Evolutionary conservation across 2,113 vertebrate species (phyloP), one percentile per base, ranked within the genome.

Genomic region (Rhynchopsitta pachyrhyncha): DNA sequence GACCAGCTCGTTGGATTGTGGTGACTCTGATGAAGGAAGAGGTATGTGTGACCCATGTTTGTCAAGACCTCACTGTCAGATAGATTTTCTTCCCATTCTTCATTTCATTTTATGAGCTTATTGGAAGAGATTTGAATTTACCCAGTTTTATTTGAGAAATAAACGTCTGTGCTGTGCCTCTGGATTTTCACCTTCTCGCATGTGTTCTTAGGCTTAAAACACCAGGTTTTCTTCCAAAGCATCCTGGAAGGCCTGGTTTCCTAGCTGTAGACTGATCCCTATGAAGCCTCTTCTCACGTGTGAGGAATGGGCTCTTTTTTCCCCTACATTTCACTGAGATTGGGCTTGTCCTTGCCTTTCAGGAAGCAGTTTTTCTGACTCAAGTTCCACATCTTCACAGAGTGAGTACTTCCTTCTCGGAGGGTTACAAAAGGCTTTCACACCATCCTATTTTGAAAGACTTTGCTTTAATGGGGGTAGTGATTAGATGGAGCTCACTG

Each of bases 1-100:
- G 63, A 98, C 98, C 11, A 92, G 86, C 57, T 93, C 81, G 17
- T 53, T 98, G 80, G 88, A 97, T 28, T 50, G 2, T 78, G 3
- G 1, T 35, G 63, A 80, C 15, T 31, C 7, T 49, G 49, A 86
- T 6, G 68, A 95, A 4, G 77, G 69, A 41, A 22, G 62, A 94
- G 96, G 97, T 97, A 97, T 0, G 4, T 25, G n/a, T 82, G 66
- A 71, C 9, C 35, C 19, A 3, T 12, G 35, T 50, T 42, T 47
- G 33, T 23, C 47, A 63, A 64, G 41, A 62, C 27, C 63, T 83
- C 52, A 10, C n/a, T 75, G 39, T 50, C 11, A 15, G 28, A n/a
- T 5, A 55, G 22, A 37, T 27, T 15, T 25, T 63, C 13, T 57
- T 82, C 68, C 70, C 62, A 28, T n/a, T 75, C 77, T 33, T 86